Percentiles rank a stretch among this genome's conserved stretches.
Evolutionary conservation across 2,797 vertebrate genomes (phyloP).

Genomic region (Phalloptychus januarius): DNA sequence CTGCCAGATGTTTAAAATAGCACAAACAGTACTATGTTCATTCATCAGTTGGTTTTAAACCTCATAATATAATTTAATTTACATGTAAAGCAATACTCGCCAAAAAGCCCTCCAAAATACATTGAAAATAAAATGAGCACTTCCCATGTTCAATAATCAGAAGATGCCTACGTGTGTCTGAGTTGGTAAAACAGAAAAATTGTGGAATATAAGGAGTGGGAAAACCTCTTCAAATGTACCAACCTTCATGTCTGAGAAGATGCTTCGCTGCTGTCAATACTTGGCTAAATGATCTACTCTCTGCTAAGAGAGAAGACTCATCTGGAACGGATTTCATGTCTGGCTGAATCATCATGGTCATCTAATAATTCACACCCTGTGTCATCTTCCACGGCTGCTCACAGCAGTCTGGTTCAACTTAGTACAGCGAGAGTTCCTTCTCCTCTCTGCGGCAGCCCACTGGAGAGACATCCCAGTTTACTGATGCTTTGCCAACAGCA

Average conservation of each 20-base stretch:
- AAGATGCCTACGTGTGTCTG: background rate
- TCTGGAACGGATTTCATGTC: slow-evolving; percentile 58
- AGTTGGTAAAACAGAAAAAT: background rate
- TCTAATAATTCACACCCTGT: slow-evolving; percentile 49
- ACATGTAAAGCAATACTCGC: background rate
- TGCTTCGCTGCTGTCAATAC: slow-evolving; percentile 42
- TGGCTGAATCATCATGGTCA: slow-evolving; percentile 31
- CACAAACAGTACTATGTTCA: background rate
- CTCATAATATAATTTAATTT: background rate
- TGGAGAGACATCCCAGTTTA: slow-evolving; percentile 40
- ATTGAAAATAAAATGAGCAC: background rate
- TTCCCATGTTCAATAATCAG: background rate
- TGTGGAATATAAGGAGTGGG: background rate
- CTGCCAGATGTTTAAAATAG: background rate
- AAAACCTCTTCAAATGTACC: slow-evolving; percentile 12
- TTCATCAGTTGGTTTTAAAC: background rate
- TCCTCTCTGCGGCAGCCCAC: slow-evolving; percentile 28
- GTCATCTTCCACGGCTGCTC: slow-evolving; percentile 34
- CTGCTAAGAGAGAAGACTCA: slow-evolving; percentile 28
- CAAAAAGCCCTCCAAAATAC: background rate
- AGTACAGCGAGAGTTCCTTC: slow-evolving; percentile 35
- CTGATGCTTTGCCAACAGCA: slow-evolving; percentile 40
- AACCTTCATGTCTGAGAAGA: slow-evolving; percentile 6
- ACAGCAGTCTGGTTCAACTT: slow-evolving; percentile 43
- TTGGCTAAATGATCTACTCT: slow-evolving; percentile 31